Evolutionary conservation across 2,113 vertebrate species (phyloP).

Genomic region (Polypterus bichir): DNA sequence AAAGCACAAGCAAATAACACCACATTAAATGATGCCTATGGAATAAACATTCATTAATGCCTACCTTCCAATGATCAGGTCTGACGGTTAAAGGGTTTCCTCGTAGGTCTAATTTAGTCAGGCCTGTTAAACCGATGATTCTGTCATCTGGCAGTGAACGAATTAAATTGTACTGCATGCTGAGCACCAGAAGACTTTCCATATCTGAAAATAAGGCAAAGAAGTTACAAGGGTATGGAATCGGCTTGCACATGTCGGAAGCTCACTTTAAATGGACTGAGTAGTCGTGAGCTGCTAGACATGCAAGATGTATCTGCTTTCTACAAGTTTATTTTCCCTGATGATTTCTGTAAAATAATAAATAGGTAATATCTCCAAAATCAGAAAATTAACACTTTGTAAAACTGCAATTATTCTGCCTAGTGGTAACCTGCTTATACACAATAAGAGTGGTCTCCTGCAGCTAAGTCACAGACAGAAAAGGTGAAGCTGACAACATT

Average conservation of each 20-base stretch:
- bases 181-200: constrained; percentile 17
- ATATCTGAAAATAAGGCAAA: constrained; percentile 21
- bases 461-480: too few relatives aligned
- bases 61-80: constrained; percentile 24
- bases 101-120: constrained; percentile 22
- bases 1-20: neutral
- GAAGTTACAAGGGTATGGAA: too few relatives aligned
- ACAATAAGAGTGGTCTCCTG: too few relatives aligned
- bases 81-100: constrained; percentile 19
- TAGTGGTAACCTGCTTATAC: too few relatives aligned
- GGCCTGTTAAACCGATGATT: constrained; percentile 16
- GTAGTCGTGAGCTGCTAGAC: neutral
- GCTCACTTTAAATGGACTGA: constrained; percentile 2
- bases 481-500: too few relatives aligned
- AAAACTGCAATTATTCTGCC: too few relatives aligned
- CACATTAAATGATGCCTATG: neutral
- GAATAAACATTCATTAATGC: too few relatives aligned
- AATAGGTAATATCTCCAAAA: neutral
- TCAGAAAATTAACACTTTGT: neutral
- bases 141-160: constrained; percentile 19
- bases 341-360: neutral
- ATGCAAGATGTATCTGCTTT: neutral
- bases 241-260: too few relatives aligned
- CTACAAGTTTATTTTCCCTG: neutral
- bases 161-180: constrained; percentile 19